A percentile compares a stretch with the other conserved stretches of the same genome.
These are phyloP conservation scores for Alethe diademata DNA, from an alignment of 2,113 vertebrate species.

Conservation along the genomic window DNA sequence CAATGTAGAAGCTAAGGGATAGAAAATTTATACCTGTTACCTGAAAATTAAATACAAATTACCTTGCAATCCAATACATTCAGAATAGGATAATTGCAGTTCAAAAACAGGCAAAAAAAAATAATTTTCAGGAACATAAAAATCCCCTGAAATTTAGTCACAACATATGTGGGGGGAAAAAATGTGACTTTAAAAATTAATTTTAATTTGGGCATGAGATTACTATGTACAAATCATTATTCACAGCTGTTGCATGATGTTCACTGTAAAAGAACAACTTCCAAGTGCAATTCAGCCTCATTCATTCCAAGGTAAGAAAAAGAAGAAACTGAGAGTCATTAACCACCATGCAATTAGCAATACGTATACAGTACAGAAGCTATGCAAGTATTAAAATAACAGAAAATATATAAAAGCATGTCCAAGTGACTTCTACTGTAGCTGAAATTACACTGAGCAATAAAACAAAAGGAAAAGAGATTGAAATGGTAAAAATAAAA, in stretches of 20 bases:
- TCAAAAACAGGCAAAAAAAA: background rate
- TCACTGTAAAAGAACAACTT: background rate
- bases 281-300: background rate
- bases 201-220: background rate
- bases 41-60: background rate
- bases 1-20: background rate
- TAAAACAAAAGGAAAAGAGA: background rate
- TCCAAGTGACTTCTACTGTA: background rate
- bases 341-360: background rate
- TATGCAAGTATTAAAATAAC: background rate
- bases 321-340: background rate
- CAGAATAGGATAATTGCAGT: background rate
- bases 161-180: fast-evolving
- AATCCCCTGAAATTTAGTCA: background rate
- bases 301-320: background rate
- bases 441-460: background rate
- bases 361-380: background rate
- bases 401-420: background rate
- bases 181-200: background rate
- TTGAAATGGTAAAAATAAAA: background rate
- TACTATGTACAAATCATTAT: background rate
- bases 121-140: background rate
- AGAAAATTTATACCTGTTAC: background rate
- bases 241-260: background rate
- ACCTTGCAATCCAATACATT: background rate